Conservation (phyloP, 2,888 invertebrate species). For the Acleris cristana region DNA sequence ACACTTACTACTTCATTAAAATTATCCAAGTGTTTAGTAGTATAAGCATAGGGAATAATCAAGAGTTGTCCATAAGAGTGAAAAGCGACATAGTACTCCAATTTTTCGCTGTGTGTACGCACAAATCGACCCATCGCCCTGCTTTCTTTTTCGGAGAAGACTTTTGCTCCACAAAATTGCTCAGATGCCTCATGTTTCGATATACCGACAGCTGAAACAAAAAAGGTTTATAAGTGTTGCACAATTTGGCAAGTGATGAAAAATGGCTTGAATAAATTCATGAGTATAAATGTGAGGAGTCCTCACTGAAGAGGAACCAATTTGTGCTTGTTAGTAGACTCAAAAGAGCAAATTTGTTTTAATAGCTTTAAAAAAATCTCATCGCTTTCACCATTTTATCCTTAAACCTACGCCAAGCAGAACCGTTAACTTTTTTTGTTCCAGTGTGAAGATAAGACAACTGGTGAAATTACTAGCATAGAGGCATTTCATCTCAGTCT, state of each 20-base stretch:
- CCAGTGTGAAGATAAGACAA: too few relatives aligned
- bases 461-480: too few relatives aligned
- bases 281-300: too few relatives aligned
- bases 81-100: constrained; percentile 72
- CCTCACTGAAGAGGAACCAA: too few relatives aligned
- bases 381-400: too few relatives aligned
- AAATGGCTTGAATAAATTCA: too few relatives aligned
- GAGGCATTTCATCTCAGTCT: too few relatives aligned
- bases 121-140: constrained; percentile 55
- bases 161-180: constrained; percentile 56
- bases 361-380: too few relatives aligned
- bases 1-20: constrained; percentile 44
- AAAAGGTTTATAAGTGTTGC: neutral
- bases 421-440: too few relatives aligned
- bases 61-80: constrained; percentile 83
- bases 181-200: neutral
- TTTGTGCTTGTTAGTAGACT: too few relatives aligned
- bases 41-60: constrained; percentile 73
- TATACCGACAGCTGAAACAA: constrained; percentile 27
- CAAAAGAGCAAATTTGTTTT: too few relatives aligned
- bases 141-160: constrained; percentile 70
- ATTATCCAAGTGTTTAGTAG: constrained; percentile 53
- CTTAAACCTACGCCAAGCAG: too few relatives aligned
- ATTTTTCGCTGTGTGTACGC: constrained; percentile 38
- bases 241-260: neutral